phyloP scores from a whole-genome alignment of 2,888 invertebrate genomes.

The Drosophila prostipennis region DNA sequence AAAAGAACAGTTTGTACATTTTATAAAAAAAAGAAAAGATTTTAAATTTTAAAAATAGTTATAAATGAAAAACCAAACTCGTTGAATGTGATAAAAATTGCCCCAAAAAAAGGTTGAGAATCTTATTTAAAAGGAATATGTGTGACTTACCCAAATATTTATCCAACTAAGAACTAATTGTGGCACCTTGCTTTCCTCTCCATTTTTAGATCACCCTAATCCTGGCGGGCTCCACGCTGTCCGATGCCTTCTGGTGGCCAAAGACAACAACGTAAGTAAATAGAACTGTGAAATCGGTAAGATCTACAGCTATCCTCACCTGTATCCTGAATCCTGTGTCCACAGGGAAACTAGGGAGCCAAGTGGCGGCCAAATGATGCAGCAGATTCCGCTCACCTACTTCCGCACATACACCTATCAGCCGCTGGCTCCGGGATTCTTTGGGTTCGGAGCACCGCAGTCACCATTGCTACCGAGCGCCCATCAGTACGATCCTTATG shows the following conservation, averaged over 20 bases:
- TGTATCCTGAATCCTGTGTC: background rate
- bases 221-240: slow-evolving; percentile 6
- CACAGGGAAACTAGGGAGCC: slow-evolving; percentile 63
- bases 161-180: background rate
- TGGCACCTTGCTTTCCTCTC: too few relatives aligned
- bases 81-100: too few relatives aligned
- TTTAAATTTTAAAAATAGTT: too few relatives aligned
- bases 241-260: slow-evolving; percentile 79
- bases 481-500: slow-evolving; percentile 68
- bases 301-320: background rate
- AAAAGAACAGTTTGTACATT: too few relatives aligned
- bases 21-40: too few relatives aligned
- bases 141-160: background rate
- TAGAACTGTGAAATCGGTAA: background rate
- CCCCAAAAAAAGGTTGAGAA: too few relatives aligned
- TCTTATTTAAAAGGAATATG: too few relatives aligned
- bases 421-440: slow-evolving; percentile 71
- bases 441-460: slow-evolving; percentile 72
- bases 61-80: too few relatives aligned
- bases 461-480: slow-evolving; percentile 59
- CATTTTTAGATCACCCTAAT: slow-evolving; percentile 45
- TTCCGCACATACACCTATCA: slow-evolving; percentile 84
- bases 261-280: slow-evolving; percentile 74
- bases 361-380: slow-evolving; percentile 61
- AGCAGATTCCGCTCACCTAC: slow-evolving; percentile 83